phyloP scores from a whole-genome alignment of 2,888 invertebrate species.

The Deilephila porcellus region DNA sequence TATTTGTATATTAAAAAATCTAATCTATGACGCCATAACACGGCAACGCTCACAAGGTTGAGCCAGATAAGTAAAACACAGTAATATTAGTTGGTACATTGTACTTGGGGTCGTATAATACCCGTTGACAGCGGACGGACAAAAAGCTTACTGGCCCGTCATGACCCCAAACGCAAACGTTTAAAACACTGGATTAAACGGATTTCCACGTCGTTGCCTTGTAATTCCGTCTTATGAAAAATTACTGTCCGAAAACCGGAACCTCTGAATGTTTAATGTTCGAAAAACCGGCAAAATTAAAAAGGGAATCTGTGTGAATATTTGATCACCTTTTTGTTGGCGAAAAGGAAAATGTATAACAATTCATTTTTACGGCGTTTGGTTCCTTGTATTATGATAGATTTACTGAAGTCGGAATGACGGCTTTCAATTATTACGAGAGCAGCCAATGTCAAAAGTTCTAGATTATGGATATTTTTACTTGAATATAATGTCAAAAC shows the following conservation, averaged over 20 bases:
- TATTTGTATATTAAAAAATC: too few species aligned
- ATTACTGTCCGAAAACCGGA: conserved; percentile 13
- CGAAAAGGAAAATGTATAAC: too few species aligned
- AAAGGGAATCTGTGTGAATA: conserved; percentile 15
- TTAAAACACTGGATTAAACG: conserved; percentile 16
- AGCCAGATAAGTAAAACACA: too few species aligned
- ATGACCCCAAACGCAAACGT: not conserved
- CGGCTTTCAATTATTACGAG: too few species aligned
- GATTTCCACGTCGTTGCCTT: conserved; percentile 19
- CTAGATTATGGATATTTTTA: too few species aligned
- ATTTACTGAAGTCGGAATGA: too few species aligned
- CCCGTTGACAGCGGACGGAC: not conserved
- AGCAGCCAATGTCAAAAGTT: too few species aligned
- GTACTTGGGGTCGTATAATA: not conserved
- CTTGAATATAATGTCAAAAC: too few species aligned
- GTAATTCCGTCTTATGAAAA: conserved; percentile 26
- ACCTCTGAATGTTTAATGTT: conserved; percentile 25
- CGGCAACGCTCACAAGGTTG: not conserved
- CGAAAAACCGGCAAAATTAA: conserved; percentile 18
- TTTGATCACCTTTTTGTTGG: conserved; percentile 3
- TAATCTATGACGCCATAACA: too few species aligned
- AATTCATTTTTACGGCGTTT: too few species aligned
- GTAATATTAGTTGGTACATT: not conserved
- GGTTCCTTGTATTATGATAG: too few species aligned
- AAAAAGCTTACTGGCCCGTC: conserved; percentile 10